Base-by-base conservation (phyloP, 2,888 invertebrate species). In the Crematogaster levior region DNA sequence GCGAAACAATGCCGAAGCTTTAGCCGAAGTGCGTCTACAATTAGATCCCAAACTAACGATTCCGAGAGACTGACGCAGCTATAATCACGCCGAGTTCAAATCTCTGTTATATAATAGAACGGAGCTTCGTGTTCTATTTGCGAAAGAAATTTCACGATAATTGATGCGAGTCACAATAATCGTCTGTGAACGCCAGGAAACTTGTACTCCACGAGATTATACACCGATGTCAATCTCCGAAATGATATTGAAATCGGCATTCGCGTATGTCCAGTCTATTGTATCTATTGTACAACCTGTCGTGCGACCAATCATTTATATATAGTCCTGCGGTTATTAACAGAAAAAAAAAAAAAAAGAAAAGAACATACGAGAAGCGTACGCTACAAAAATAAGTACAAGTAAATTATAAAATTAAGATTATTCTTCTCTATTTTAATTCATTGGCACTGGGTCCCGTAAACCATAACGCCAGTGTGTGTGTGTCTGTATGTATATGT, bases 391-490 rank as follows among this genome's bases (percentile, higher is more conserved):
- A 43, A 70, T 77, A 77, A 77, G 77, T 77, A 77, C 77, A 72
- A 56, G 34, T 56, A 56, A n/a, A 77, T 56, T 77, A 56, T 43
- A 68, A 56, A 66, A 68, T 56, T 68, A 77, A 43, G 30, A 77
- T 72, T 70, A 58, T 12, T 53, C 24, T 77, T 43, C 4, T 34
- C 56, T 34, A 56, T 46, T 68, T 68, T 40, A 72, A 70, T 77
- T 43, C 56, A 56, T 70, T 70, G 56, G 72, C 77, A 77, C 72
- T 56, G 77, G 77, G 70, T 68, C 73, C 72, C 77, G 72, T 56
- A 53, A 75, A 53, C 37, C 68, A 51, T 53, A 70, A 77, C 72
- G 34, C 75, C 65, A 53, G 40, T 40, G 30, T n/a, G 21, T 53
- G 9, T 6, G n/a, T 30, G n/a, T n/a, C 3, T 30, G 27, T 48